Evolutionary conservation across 2,797 vertebrate species (phyloP), one percentile per base, ranked within the genome.

Genomic region (Enteromius radiatus): DNA sequence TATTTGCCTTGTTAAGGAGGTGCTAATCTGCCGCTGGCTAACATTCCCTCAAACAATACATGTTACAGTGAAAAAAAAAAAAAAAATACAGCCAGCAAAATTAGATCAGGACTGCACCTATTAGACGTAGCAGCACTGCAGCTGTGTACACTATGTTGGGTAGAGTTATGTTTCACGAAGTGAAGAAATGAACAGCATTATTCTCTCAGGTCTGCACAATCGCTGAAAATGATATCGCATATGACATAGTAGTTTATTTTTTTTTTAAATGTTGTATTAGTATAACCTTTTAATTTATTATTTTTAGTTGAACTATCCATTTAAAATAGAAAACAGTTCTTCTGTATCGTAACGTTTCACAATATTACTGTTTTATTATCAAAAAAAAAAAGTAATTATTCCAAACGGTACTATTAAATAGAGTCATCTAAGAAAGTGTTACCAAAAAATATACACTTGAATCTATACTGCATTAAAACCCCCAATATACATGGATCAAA

Each of bases 1-100:
- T 91, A 92, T 93, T 92, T 93, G 91, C 90, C 74, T 83, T 89
- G 85, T 89, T 92, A 91, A 92, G 90, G 91, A 92, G 93, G 92
- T 92, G 93, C 91, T 92, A 93, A 94, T 92, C 92, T 94, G 92
- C 93, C 92, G 91, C 91, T 94, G 93, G 93, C 92, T 91, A 92
- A 89, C 91, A 92, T 85, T 87, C 86, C 87, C 87, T 92, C 86
- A 91, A 93, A 94, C 93, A 94, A 92, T 92, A 91, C 92, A 92
- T 89, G 91, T 92, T 91, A 92, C 88, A 82, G 47, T 75, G 61
- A 81, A 41, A 26, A 38, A 63, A 67, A 92, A 81, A 41, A 26
- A 38, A 63, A 67, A 92, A 89, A 91, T 92, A 92, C 89, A 81
- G 41, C n/a, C 59, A 90, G 83, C 88, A 92, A 93, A 92, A 93